Conservation (phyloP, 2,888 invertebrate genomes). For the Leucophenga maculata region DNA sequence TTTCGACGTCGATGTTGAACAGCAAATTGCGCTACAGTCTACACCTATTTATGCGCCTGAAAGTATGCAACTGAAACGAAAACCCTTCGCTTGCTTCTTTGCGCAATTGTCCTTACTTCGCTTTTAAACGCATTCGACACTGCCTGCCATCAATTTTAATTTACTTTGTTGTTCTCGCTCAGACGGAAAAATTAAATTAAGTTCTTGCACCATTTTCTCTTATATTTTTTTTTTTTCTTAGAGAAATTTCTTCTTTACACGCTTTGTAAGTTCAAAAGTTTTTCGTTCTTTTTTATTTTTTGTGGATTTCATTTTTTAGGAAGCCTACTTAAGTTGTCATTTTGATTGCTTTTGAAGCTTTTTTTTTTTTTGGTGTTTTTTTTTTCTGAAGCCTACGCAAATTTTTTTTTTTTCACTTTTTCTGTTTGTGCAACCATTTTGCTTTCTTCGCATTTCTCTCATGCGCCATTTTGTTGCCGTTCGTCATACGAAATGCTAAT, state of each 20-base stretch:
- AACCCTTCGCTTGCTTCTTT: neutral
- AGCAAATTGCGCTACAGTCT: neutral
- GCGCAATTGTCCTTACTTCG: neutral
- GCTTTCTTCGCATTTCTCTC: slow-evolving; percentile 31
- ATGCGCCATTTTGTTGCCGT: too few species aligned
- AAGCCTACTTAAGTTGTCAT: slow-evolving; percentile 66
- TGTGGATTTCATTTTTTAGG: slow-evolving; percentile 34
- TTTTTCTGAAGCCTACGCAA: slow-evolving; percentile 50
- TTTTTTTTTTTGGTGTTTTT: neutral
- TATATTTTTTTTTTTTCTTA: slow-evolving; percentile 27
- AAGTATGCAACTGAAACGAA: neutral
- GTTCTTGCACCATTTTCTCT: slow-evolving; percentile 29
- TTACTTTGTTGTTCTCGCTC: slow-evolving; percentile 16
- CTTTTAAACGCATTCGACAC: too few species aligned
- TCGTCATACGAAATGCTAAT: slow-evolving; percentile 3
- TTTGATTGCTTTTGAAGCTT: slow-evolving; percentile 64
- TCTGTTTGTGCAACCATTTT: neutral
- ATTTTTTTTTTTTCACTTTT: slow-evolving; percentile 51
- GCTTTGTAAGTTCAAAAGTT: slow-evolving; percentile 1
- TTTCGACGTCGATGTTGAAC: neutral
- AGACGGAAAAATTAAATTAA: slow-evolving; percentile 23
- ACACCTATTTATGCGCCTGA: neutral
- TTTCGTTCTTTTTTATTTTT: slow-evolving; percentile 12
- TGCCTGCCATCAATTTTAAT: slow-evolving; percentile 35
- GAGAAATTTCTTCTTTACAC: neutral